A percentile compares a stretch with the other conserved stretches of the same genome.
Conservation (phyloP, 2,888 invertebrate species). For the Diarsia brunnea region DNA sequence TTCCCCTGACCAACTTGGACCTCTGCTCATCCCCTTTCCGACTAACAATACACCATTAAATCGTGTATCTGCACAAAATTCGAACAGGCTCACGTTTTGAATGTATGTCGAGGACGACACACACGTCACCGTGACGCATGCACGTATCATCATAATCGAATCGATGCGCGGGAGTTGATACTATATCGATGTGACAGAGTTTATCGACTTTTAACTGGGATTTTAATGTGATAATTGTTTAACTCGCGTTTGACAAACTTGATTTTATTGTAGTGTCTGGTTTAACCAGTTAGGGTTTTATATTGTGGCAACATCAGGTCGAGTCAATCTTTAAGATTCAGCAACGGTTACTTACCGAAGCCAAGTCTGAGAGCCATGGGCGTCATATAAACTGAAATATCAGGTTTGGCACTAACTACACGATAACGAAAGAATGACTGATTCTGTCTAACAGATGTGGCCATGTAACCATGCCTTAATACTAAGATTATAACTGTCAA, state of each 20-base stretch:
- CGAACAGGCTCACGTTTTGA: conserved; percentile 38
- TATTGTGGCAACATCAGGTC: no score
- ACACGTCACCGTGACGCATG: conserved; percentile 47
- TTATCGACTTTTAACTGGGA: conserved; percentile 38
- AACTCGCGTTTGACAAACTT: neutral
- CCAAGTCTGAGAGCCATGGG: no score
- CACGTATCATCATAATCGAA: conserved; percentile 28
- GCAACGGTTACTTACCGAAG: no score
- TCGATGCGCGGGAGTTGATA: conserved; percentile 24
- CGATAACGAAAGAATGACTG: no score
- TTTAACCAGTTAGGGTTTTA: no score
- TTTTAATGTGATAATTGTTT: neutral
- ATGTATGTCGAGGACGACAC: conserved; percentile 52
- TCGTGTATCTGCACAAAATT: conserved; percentile 9
- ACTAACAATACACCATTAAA: neutral
- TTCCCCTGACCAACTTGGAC: neutral
- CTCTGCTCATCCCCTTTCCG: neutral
- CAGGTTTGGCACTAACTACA: no score
- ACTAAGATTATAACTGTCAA: no score
- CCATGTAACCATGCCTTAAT: no score
- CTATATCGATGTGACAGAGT: conserved; percentile 20
- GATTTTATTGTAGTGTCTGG: neutral
- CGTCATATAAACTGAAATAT: no score
- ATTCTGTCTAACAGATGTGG: no score
- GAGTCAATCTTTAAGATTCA: no score